A percentile compares a stretch with the other conserved stretches of the same genome.
Evolutionary conservation across 2,113 vertebrate genomes (phyloP).

Genomic region (Oncorhynchus tshawytscha): DNA sequence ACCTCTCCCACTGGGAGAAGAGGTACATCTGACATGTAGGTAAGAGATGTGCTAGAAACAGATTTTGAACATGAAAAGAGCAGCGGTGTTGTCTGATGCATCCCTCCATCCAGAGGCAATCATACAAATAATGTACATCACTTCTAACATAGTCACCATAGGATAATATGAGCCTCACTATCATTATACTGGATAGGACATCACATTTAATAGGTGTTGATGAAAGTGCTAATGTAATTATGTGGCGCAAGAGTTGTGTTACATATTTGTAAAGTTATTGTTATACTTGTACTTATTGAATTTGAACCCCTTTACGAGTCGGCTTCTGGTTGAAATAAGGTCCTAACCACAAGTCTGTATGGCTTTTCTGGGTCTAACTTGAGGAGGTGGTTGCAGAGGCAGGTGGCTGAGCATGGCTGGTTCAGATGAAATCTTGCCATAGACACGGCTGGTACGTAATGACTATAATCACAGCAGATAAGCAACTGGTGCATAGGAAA

Average conservation of each 20-base stretch:
- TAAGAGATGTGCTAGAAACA: conserved; percentile 60
- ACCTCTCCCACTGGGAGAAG: conserved; percentile 57
- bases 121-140: conserved; percentile 35
- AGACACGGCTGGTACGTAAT: conserved; percentile 68
- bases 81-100: conserved; percentile 66
- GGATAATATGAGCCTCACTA: conserved; percentile 1
- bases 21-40: not conserved
- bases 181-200: not conserved
- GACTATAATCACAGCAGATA: conserved; percentile 73
- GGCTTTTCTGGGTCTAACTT: conserved; percentile 40
- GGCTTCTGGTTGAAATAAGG: not conserved
- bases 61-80: conserved; percentile 75
- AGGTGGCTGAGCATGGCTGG: conserved; percentile 59
- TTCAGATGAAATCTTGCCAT: conserved; percentile 56
- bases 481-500: conserved; percentile 69
- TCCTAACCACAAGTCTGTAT: not conserved
- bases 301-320: not conserved
- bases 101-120: conserved; percentile 56
- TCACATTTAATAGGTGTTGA: not conserved
- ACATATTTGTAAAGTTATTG: not conserved
- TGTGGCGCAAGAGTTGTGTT: not conserved
- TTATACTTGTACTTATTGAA: not conserved
- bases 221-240: not conserved
- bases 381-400: conserved; percentile 56
- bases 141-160: not conserved